These are phyloP conservation scores for Chlorodrepanis virens DNA, from an alignment of 2,113 vertebrate species.

Conservation along the genomic window DNA sequence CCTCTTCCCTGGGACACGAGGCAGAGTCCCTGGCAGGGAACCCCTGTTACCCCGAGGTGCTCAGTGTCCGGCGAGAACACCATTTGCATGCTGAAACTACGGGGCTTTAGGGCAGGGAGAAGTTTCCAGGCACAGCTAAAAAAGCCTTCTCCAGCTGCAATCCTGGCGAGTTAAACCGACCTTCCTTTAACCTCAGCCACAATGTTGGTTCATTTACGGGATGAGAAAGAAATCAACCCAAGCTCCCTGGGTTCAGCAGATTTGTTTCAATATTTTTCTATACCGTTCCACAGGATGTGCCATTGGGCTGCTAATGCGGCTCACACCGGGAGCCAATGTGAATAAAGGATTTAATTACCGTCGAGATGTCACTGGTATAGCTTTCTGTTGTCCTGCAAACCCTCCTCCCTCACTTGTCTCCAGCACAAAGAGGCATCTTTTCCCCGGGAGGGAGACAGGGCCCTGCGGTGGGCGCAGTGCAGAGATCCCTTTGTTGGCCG, in stretches of 20 bases:
- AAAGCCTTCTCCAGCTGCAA: neutral
- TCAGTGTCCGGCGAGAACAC: rapidly evolving
- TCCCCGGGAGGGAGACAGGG: neutral
- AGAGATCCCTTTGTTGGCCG: conserved; percentile 33
- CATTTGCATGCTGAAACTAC: neutral
- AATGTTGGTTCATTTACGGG: neutral
- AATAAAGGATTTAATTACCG: conserved; percentile 31
- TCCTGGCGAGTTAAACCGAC: neutral
- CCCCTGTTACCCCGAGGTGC: rapidly evolving
- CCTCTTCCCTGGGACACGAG: rapidly evolving
- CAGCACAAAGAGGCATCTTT: conserved; percentile 50
- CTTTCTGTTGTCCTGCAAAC: conserved; percentile 27
- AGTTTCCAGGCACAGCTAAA: neutral
- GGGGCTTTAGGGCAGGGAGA: neutral
- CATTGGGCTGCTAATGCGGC: neutral
- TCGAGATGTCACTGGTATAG: neutral
- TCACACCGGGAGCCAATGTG: neutral
- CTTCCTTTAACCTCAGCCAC: neutral
- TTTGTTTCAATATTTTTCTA: neutral
- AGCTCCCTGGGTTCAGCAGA: neutral
- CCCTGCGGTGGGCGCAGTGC: rapidly evolving
- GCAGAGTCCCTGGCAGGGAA: neutral
- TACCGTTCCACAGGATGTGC: neutral
- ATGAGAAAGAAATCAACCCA: neutral
- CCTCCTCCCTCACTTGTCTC: conserved; percentile 14